Evolutionary conservation across 2,888 invertebrate species (phyloP), one percentile per base, ranked within the genome.

Genomic region (Brenthis ino): DNA sequence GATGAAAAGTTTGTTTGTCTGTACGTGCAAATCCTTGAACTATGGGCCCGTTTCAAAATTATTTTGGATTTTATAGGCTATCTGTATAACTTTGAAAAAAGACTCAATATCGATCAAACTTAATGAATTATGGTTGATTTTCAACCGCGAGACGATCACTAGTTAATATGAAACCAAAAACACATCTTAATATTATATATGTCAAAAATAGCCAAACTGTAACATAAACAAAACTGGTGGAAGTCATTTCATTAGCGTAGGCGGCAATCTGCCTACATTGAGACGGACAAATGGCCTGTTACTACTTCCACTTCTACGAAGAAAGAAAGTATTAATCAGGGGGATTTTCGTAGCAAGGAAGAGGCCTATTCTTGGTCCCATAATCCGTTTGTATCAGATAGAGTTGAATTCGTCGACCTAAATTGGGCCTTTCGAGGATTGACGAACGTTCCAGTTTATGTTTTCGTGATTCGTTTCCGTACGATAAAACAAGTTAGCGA

Each of bases 341-440:
- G 77, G 75, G 79, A 80, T 85, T 83, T 83, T 82, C 80, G 82
- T 80, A 76, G 79, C 77, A 77, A 77, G 74, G 73, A 76, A 77
- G 76, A 80, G 79, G 79, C 81, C 82, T 78, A 82, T 85, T 84
- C 82, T 75, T 79, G 79, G 81, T 81, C 80, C 78, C 80, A 82
- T 87, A 88, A 89, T 89, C 86, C 84, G 82, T 82, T 85, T 84
- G 86, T 85, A 88, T 87, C 89, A 87, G 87, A 88, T 88, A 85
- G 87, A 86, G 85, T 87, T 85, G 84, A 77, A 72, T 77, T 79
- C 81, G 72, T 74, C 77, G 75, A 75, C 74, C 75, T 71, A 76
- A 80, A 78, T 76, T 79, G 78, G 78, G 77, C 77, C 68, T 70
- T 70, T 64, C 70, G 48, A 70, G 65, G 61, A 63, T 51, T 73